A percentile compares a stretch with the other conserved stretches of the same genome.
Evolutionary conservation across 1,140 invertebrate genomes (phyloP).

Genomic region (Doryteuthis pealeii): DNA sequence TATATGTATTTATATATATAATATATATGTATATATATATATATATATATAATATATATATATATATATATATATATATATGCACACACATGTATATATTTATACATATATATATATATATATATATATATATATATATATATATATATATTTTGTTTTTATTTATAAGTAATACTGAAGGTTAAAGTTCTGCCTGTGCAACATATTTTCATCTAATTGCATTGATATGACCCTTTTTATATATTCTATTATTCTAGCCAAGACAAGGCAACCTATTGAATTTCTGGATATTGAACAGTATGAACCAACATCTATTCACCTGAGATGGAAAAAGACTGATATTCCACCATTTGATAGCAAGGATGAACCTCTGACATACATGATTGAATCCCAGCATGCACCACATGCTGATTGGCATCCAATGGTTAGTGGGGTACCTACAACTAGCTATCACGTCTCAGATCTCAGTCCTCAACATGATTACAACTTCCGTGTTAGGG

Average conservation of each 20-base stretch:
- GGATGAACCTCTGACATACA: constrained; percentile 50
- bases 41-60: too few relatives aligned
- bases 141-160: too few relatives aligned
- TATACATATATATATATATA: too few relatives aligned
- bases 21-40: too few relatives aligned
- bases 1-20: too few relatives aligned
- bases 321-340: constrained; percentile 46
- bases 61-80: too few relatives aligned
- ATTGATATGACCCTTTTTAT: too few relatives aligned
- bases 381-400: constrained; percentile 47
- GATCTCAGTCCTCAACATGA: constrained; percentile 63
- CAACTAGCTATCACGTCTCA: constrained; percentile 42
- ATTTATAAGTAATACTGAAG: too few relatives aligned
- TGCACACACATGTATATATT: too few relatives aligned
- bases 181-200: too few relatives aligned
- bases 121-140: too few relatives aligned
- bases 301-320: constrained; percentile 42
- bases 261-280: constrained; percentile 40
- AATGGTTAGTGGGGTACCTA: constrained; percentile 47
- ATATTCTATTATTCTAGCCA: constrained; percentile 29
- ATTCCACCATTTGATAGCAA: constrained; percentile 44
- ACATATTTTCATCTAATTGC: too few relatives aligned
- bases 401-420: constrained; percentile 44
- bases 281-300: constrained; percentile 40
- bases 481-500: constrained; percentile 95